Conservation (phyloP, 2,888 invertebrate species). For the Cryptops parisi region DNA sequence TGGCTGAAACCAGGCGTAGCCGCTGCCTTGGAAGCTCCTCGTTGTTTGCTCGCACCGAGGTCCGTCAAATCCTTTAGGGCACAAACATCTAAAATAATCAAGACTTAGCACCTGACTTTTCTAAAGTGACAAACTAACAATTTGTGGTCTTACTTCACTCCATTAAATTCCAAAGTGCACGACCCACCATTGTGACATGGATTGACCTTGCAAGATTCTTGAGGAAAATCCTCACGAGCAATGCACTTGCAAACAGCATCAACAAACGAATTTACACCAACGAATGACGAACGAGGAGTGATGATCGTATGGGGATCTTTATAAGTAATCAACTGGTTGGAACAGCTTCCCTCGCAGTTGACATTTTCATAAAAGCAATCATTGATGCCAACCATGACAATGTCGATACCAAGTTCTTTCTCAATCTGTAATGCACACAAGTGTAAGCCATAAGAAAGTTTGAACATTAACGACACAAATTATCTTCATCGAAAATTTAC, state of each 20-base stretch:
- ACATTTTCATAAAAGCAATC: slow-evolving; percentile 67
- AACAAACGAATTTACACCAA: slow-evolving; percentile 73
- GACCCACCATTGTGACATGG: slow-evolving; percentile 64
- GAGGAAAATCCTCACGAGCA: slow-evolving; percentile 27
- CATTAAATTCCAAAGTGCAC: slow-evolving; percentile 26
- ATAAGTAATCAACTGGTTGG: slow-evolving; percentile 57
- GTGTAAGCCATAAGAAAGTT: neutral
- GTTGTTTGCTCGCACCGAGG: slow-evolving; percentile 80
- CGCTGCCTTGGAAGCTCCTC: slow-evolving; percentile 75
- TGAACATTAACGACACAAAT: neutral
- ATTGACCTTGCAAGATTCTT: slow-evolving; percentile 27
- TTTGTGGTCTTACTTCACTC: slow-evolving; percentile 6
- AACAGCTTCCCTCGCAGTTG: slow-evolving; percentile 56
- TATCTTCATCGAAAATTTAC: slow-evolving; percentile 28
- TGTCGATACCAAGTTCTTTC: slow-evolving; percentile 51
- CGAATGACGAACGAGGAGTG: slow-evolving; percentile 85
- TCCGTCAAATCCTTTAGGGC: slow-evolving; percentile 62
- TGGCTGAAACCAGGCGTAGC: slow-evolving; percentile 84
- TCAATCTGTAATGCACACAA: slow-evolving; percentile 46
- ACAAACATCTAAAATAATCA: slow-evolving; percentile 56
- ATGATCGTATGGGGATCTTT: slow-evolving; percentile 66
- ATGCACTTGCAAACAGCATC: slow-evolving; percentile 60
- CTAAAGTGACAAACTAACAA: no score
- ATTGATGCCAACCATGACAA: slow-evolving; percentile 80
- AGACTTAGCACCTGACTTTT: no score